Conservation (phyloP, 2,113 vertebrate genomes). For the Sula dactylatra region DNA sequence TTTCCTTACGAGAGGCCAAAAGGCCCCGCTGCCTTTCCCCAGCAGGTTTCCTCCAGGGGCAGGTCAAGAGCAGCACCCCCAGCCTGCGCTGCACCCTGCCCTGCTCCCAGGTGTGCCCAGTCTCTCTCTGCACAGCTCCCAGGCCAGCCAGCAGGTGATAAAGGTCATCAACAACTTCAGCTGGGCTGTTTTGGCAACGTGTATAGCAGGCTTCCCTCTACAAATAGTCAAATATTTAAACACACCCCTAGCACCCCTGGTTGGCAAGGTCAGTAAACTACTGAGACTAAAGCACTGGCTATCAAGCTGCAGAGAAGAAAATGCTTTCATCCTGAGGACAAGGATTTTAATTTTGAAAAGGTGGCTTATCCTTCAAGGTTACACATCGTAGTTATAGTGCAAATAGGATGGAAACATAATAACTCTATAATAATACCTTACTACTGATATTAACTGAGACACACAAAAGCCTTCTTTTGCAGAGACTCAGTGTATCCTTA, state of each 20-base stretch:
- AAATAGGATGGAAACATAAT: neutral
- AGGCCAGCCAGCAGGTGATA: neutral
- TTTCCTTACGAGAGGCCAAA: neutral
- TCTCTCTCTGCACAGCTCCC: too few relatives aligned
- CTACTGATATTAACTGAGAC: neutral
- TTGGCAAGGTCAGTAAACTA: fast-evolving
- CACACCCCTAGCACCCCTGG: fast-evolving
- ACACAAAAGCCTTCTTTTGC: neutral
- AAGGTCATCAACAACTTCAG: neutral
- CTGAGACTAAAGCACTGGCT: neutral
- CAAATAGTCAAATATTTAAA: fast-evolving
- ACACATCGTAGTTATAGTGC: neutral
- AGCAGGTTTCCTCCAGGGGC: fast-evolving
- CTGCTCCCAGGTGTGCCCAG: fast-evolving
- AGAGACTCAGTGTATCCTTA: neutral
- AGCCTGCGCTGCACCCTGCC: fast-evolving
- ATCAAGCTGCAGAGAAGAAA: neutral
- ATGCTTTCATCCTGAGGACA: neutral
- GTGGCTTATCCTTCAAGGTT: neutral
- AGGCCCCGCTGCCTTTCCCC: fast-evolving
- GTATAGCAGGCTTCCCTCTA: fast-evolving
- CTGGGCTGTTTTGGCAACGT: neutral
- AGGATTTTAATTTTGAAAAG: neutral
- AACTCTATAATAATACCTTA: neutral
- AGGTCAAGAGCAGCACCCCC: fast-evolving